phyloP scores from a whole-genome alignment of 2,888 invertebrate species.

The Stenoptilia bipunctidactyla region DNA sequence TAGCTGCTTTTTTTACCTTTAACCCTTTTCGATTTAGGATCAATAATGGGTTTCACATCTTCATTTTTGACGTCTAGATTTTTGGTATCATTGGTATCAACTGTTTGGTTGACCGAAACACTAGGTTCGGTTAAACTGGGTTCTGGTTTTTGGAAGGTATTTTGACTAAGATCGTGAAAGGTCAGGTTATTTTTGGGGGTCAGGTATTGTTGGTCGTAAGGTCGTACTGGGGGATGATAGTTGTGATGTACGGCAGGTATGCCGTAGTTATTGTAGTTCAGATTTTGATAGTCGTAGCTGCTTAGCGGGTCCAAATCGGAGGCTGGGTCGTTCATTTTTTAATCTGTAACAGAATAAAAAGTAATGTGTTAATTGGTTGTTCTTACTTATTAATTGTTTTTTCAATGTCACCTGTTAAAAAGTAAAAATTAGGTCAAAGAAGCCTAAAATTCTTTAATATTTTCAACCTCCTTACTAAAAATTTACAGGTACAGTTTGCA shows the following conservation, averaged over 20 bases:
- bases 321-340: conserved; percentile 27
- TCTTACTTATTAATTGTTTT: too few relatives aligned
- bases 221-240: background rate
- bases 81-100: conserved; percentile 3
- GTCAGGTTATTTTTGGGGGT: too few relatives aligned
- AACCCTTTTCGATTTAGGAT: conserved; percentile 9
- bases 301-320: conserved; percentile 43
- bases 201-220: too few relatives aligned
- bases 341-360: conserved; percentile 15
- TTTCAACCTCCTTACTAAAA: too few relatives aligned
- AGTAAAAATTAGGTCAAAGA: too few relatives aligned
- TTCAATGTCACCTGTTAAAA: too few relatives aligned
- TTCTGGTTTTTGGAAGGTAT: conserved; percentile 1
- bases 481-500: too few relatives aligned
- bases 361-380: too few relatives aligned
- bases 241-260: background rate
- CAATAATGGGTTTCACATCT: conserved; percentile 2
- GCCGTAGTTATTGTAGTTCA: background rate
- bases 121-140: too few relatives aligned
- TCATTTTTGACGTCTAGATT: conserved; percentile 4
- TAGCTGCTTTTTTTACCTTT: conserved; percentile 34
- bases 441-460: too few relatives aligned
- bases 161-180: too few relatives aligned
- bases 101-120: conserved; percentile 4
- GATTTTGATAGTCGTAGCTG: conserved; percentile 29